Base-by-base conservation (phyloP, 2,113 vertebrate species). In the Tachysurus fulvidraco region DNA sequence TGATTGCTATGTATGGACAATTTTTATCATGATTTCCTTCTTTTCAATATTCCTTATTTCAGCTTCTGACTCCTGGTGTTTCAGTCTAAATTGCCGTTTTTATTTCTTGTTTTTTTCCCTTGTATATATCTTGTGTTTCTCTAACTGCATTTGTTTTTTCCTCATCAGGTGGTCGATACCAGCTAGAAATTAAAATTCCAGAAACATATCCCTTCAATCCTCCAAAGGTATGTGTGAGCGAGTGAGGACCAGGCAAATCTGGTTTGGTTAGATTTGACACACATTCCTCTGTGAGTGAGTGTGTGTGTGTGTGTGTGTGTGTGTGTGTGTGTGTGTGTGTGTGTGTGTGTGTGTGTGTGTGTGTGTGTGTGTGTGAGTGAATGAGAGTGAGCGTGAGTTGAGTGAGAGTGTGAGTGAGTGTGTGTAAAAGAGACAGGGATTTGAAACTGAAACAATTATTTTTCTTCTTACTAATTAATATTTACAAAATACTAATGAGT, bases 181-280 rank as follows among this genome's bases (percentile, higher is more conserved):
- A 96, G 87, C 93, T 96, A 95, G 95, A 96, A 95, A 96, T 96
- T 60, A 95, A 96, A 94, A 96, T 96, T 92, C 95, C 95, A 92
- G 95, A 96, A 91, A 96, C 95, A 0, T 96, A 96, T 95, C 95
- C 95, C 84, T 96, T 96, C 90, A 96, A 96, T 93, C 95, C 95
- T 71, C 95, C 95, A 69, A 96, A 96, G 95, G 95, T 96, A 93
- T 67, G 89, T 21, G 59, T 69, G 23, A 23, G 3, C 9, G 59
- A 36, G n/a, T 17, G 59, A n/a, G 60, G n/a, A 28, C 12, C 62
- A 82, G 28, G 55, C 57, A 71, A 23, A 85, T 71, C 36, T 65
- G 81, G 74, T 84, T 80, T 64, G 60, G 74, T 50, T 81, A 28
- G 74, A 60, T 85, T 60, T 81, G 52, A 73, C 30, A 60, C 7